Base-by-base conservation (phyloP, 2,888 invertebrate species). In the Sphaerophoria rueppellii region DNA sequence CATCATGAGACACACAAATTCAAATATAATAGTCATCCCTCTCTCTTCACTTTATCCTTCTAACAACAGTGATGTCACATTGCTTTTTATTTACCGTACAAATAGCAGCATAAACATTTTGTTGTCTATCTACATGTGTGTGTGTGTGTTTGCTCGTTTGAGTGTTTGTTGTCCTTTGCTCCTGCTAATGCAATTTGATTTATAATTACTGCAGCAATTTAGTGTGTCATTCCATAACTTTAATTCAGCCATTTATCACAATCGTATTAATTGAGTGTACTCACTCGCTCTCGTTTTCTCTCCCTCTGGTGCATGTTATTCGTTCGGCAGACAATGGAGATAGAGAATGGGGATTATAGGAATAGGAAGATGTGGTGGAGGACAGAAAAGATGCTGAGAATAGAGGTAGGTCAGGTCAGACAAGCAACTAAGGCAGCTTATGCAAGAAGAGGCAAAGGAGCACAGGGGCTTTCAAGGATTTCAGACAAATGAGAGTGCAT, bases 121-220 rank as follows among this genome's bases (percentile, higher is more conserved):
- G 16, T 37, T 50, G 14, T 37, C 16, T 35, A 11, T 72, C 24
- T 46, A 6, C 32, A 43, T 9, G 32, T 50, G 46, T 65, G 32
- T 35, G 12, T 50, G 24, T 54, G 11, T 3, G 24, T 60, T 50
- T 78, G 48, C 58, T 34, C 60, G 11, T 37, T 6, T 14, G 0
- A 46, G 5, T 55, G 32, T 57, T 24, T 52, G 37, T 60, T 40
- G 24, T 46, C 72, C 57, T 57, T 61, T 52, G 72, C 73, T 82
- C 57, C 77, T 78, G 43, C 69, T 85, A 85, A 85, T 85, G 73
- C 85, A 77, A 60, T 85, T 81, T 85, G 85, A 85, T 85, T 85
- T 85, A 85, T 85, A 85, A 85, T 85, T 85, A 77, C 85, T 85
- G 85, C 85, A 85, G 76, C 85, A 77, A 77, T 85, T 81, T 67